Evolutionary conservation across 2,797 vertebrate species (phyloP).

Genomic region (Microhierax caerulescens): DNA sequence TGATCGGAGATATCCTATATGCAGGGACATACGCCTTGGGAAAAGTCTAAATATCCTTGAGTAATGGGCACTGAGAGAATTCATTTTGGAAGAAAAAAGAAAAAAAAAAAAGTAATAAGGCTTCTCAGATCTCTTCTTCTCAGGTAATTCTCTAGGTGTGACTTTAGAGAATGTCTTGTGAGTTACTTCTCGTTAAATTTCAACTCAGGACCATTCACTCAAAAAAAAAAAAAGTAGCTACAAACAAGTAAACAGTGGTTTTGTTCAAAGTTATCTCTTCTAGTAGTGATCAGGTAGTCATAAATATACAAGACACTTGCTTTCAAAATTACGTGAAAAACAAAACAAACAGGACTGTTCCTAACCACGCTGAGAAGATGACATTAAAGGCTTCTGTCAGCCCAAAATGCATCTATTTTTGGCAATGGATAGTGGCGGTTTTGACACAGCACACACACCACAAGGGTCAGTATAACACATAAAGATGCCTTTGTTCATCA

Average conservation of each 20-base stretch:
- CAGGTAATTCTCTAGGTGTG: background rate
- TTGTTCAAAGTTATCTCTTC: background rate
- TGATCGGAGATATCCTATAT: background rate
- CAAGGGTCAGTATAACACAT: background rate
- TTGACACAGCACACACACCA: background rate
- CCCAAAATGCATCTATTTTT: background rate
- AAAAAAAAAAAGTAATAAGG: too few relatives aligned
- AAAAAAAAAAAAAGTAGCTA: background rate
- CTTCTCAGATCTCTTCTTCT: background rate
- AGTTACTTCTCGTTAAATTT: background rate
- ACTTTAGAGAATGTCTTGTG: background rate
- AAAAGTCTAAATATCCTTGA: background rate
- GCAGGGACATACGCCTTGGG: background rate
- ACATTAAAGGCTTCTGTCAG: background rate
- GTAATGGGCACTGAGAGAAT: background rate
- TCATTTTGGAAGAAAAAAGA: background rate
- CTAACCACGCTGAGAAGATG: background rate
- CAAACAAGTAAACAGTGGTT: background rate
- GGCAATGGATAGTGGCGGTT: background rate
- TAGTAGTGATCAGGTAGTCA: background rate
- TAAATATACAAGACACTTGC: background rate
- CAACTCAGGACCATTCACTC: background rate
- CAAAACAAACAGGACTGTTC: background rate
- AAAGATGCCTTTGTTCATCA: background rate
- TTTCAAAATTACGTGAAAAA: background rate